These are phyloP conservation scores for Pteria penguin DNA, from an alignment of 2,888 invertebrate genomes.

Conservation along the genomic window DNA sequence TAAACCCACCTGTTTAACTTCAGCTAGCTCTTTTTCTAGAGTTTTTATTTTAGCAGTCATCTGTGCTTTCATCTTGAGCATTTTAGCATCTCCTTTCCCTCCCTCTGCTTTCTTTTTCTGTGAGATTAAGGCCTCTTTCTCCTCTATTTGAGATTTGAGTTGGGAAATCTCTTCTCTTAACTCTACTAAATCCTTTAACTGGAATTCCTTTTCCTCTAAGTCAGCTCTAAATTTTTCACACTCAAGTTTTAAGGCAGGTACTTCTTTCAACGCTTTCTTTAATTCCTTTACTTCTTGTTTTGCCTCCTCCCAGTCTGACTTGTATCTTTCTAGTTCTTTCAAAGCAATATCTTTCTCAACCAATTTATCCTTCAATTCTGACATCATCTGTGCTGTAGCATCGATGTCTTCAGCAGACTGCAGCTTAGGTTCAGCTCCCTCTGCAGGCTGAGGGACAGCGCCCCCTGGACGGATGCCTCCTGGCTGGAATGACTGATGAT, in stretches of 20 bases:
- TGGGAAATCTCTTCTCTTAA: slow-evolving; percentile 82
- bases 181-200: slow-evolving; percentile 36
- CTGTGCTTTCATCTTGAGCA: slow-evolving; percentile 77
- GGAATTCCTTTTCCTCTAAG: slow-evolving; percentile 29
- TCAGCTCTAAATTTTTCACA: slow-evolving; percentile 1
- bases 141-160: slow-evolving; percentile 85
- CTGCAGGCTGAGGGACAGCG: slow-evolving; percentile 12
- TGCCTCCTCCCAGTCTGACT: slow-evolving; percentile 8
- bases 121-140: slow-evolving; percentile 80
- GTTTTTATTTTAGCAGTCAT: slow-evolving; percentile 76
- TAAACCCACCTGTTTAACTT: slow-evolving; percentile 80
- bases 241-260: slow-evolving; percentile 43
- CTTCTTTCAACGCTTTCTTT: slow-evolving; percentile 21
- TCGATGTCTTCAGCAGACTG: slow-evolving; percentile 9
- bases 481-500: slow-evolving; percentile 68
- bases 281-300: slow-evolving; percentile 33
- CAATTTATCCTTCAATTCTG: slow-evolving; percentile 45
- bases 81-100: slow-evolving; percentile 67
- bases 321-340: slow-evolving; percentile 35
- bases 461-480: slow-evolving; percentile 52
- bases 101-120: slow-evolving; percentile 47
- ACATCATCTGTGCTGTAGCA: slow-evolving; percentile 31
- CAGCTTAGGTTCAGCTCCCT: slow-evolving; percentile 9
- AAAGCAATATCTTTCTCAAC: slow-evolving; percentile 83
- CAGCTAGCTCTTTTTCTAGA: slow-evolving; percentile 80